Percentiles rank a stretch among this genome's conserved stretches.
phyloP scores from a whole-genome alignment of 2,888 invertebrate genomes.

The Cephus runcator region DNA sequence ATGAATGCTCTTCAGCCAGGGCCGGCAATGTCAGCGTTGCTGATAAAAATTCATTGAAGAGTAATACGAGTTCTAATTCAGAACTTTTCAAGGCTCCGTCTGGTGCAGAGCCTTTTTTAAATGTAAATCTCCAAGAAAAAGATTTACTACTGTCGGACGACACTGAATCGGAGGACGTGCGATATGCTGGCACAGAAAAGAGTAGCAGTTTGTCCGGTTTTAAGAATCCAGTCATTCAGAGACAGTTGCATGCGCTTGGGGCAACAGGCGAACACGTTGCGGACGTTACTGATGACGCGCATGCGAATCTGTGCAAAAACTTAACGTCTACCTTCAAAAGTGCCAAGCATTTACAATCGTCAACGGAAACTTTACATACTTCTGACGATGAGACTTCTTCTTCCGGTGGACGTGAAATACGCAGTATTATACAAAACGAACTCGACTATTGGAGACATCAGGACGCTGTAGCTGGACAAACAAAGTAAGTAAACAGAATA shows the following conservation, averaged over 20 bases:
- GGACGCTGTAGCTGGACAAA: slow-evolving; percentile 64
- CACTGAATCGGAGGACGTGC: not conserved
- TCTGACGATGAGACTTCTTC: slow-evolving; percentile 70
- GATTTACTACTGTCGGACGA: not conserved
- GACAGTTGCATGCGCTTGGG: not conserved
- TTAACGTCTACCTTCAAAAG: slow-evolving; percentile 10
- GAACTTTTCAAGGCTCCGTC: not conserved
- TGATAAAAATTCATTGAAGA: not conserved
- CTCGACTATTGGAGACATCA: slow-evolving; percentile 64
- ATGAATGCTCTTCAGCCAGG: slow-evolving; percentile 15
- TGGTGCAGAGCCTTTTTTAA: not conserved
- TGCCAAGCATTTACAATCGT: slow-evolving; percentile 8
- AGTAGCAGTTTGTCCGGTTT: not conserved
- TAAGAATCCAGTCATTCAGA: not conserved
- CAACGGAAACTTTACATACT: slow-evolving; percentile 19
- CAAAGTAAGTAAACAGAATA: slow-evolving; percentile 20
- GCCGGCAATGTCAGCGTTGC: not conserved
- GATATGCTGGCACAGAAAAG: not conserved
- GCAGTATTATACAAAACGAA: slow-evolving; percentile 68
- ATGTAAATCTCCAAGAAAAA: not conserved
- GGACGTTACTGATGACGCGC: slow-evolving; percentile 16
- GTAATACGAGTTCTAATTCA: not conserved
- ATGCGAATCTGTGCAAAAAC: not conserved
- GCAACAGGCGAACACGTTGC: not conserved
- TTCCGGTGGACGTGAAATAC: slow-evolving; percentile 74